phyloP scores from a whole-genome alignment of 2,888 invertebrate genomes.

The Coelinius sp. region DNA sequence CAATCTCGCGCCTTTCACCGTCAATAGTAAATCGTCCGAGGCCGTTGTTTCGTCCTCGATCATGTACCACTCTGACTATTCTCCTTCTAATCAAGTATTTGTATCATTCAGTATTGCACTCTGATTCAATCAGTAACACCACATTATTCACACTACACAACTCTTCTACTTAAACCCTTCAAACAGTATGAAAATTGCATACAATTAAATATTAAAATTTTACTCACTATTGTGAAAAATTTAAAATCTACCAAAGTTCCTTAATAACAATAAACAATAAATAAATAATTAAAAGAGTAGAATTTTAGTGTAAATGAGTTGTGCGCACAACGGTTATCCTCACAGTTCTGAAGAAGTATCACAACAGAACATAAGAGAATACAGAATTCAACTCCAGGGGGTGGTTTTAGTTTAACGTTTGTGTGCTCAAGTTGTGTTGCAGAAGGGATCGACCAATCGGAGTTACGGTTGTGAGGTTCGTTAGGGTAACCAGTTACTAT shows the following conservation, averaged over 20 bases:
- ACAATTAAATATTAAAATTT: no score
- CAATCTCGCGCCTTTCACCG: constrained; percentile 12
- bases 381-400: constrained; percentile 46
- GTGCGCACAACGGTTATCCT: constrained; percentile 59
- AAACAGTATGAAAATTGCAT: no score
- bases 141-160: not conserved
- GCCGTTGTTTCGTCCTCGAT: not conserved
- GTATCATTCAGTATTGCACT: not conserved
- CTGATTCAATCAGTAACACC: not conserved
- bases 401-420: constrained; percentile 52
- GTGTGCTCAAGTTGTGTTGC: constrained; percentile 49
- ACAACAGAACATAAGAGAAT: constrained; percentile 33
- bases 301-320: constrained; percentile 33
- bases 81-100: not conserved
- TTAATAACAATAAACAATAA: no score
- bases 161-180: not conserved
- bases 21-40: constrained; percentile 12
- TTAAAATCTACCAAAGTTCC: no score
- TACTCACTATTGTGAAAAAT: no score
- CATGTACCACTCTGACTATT: not conserved
- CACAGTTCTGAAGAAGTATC: constrained; percentile 60
- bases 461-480: constrained; percentile 56
- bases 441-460: constrained; percentile 64
- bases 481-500: constrained; percentile 55
- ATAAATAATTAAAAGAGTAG: no score